Evolutionary conservation across 2,113 vertebrate species (phyloP).

Genomic region (Rhipidura dahli): DNA sequence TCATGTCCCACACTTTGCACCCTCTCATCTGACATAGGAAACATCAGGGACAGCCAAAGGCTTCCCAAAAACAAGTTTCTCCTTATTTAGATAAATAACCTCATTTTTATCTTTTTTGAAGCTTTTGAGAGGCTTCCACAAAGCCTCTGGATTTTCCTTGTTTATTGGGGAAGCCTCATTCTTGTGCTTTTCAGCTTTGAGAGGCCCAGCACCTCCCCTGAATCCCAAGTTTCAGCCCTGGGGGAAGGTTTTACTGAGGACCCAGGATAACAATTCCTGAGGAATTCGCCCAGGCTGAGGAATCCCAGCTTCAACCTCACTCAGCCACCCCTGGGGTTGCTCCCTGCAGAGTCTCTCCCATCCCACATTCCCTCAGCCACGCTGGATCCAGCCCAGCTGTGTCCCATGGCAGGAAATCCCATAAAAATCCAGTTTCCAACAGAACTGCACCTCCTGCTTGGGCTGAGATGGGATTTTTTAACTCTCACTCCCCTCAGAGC

Average conservation of each 20-base stretch:
- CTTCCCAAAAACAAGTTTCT: neutral
- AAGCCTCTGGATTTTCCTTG: too few relatives aligned
- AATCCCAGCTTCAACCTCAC: neutral
- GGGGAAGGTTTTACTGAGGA: neutral
- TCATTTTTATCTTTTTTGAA: neutral
- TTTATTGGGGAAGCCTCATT: neutral
- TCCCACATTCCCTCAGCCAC: neutral
- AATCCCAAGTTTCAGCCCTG: accelerated
- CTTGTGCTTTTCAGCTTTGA: neutral
- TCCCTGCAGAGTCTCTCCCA: neutral
- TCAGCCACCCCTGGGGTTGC: accelerated
- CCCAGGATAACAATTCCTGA: neutral
- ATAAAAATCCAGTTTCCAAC: neutral
- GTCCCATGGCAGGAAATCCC: neutral
- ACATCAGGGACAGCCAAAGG: neutral
- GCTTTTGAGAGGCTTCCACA: neutral
- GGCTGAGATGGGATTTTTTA: neutral
- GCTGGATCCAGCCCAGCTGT: neutral
- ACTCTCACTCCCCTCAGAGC: accelerated
- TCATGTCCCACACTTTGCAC: neutral
- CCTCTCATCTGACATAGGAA: accelerated
- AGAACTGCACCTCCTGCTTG: neutral
- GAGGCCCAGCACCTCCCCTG: neutral
- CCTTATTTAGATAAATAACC: neutral
- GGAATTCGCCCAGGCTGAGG: neutral